Percentiles rank a stretch among this genome's conserved stretches.
Conservation (phyloP, 92 coral and sea anemone genomes). For the Phymanthus crucifer region DNA sequence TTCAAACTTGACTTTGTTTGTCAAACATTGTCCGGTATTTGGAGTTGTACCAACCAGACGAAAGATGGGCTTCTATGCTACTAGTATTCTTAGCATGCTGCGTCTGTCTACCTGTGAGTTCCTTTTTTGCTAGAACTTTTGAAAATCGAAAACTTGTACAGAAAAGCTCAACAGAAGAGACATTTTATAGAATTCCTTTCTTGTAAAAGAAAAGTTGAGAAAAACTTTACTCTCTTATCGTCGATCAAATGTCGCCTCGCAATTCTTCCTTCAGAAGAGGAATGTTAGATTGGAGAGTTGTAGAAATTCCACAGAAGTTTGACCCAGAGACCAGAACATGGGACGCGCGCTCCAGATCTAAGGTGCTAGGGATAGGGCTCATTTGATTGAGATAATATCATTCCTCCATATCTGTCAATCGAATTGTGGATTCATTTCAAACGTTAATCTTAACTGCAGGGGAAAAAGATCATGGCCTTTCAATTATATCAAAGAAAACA, state of each 20-base stretch:
- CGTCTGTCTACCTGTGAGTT: background rate
- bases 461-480: conserved; percentile 38
- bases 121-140: background rate
- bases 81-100: background rate
- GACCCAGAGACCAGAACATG: conserved; percentile 3
- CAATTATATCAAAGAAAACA: conserved; percentile 29
- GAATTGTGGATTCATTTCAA: conserved; percentile 22
- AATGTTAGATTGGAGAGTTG: background rate
- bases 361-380: background rate
- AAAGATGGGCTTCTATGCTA: background rate
- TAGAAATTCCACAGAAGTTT: background rate
- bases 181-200: background rate
- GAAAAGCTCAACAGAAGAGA: background rate
- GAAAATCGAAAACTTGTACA: background rate
- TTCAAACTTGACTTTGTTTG: background rate
- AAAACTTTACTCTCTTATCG: background rate
- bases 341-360: background rate
- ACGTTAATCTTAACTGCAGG: conserved; percentile 16
- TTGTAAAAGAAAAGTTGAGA: background rate
- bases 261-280: background rate
- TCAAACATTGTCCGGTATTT: conserved; percentile 11
- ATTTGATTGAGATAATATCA: conserved; percentile 8
- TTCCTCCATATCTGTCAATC: conserved; percentile 18
- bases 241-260: background rate
- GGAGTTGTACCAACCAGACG: conserved; percentile 15